A percentile compares a stretch with the other conserved stretches of the same genome.
These are phyloP conservation scores for Andrena chrysosceles DNA, from an alignment of 2,888 invertebrate species.

Conservation along the genomic window DNA sequence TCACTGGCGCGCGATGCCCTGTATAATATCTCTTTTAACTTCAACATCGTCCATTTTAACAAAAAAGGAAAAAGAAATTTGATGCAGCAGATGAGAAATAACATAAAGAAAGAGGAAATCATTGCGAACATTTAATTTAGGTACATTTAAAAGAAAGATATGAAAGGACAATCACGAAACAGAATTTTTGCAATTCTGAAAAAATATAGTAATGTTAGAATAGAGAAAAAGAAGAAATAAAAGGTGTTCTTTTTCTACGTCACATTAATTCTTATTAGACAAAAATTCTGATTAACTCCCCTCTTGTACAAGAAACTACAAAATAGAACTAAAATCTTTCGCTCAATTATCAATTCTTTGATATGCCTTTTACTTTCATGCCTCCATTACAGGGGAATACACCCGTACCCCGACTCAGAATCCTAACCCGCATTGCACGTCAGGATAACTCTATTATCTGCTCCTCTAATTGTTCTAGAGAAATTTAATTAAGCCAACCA, in stretches of 20 bases:
- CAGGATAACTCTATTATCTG: conserved; percentile 6
- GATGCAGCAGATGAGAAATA: neutral
- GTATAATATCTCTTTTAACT: neutral
- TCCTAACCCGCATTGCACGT: conserved; percentile 1
- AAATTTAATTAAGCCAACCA: neutral
- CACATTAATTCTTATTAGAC: no score
- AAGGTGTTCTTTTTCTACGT: no score
- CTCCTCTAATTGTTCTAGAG: neutral
- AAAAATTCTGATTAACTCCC: no score
- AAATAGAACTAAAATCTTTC: no score
- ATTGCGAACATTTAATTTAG: no score
- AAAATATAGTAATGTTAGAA: no score
- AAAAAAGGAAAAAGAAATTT: neutral
- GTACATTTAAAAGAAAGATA: no score
- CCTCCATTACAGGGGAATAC: neutral
- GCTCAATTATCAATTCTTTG: neutral
- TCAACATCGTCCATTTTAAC: neutral
- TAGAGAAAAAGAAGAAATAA: no score
- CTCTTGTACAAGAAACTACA: no score
- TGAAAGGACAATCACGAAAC: no score
- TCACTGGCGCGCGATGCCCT: neutral
- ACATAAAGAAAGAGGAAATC: neutral
- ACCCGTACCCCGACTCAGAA: neutral
- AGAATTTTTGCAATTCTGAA: no score
- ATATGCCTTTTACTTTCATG: neutral